Evolutionary conservation across 2,797 vertebrate species (phyloP).

Genomic region (Oophaga sylvatica): DNA sequence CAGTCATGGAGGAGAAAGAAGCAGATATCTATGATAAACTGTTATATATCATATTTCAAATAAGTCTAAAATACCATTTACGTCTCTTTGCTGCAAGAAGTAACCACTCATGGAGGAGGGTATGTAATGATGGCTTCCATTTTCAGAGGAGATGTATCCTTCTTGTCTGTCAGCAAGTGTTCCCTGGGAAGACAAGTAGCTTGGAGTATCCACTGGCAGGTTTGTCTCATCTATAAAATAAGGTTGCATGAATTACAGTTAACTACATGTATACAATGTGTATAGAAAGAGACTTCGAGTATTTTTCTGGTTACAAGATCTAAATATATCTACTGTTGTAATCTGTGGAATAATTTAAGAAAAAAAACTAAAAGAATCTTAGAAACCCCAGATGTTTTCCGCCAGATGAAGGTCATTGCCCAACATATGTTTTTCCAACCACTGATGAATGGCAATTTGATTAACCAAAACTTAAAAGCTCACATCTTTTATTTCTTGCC

Average conservation of each 20-base stretch:
- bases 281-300: neutral
- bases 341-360: neutral
- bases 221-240: slow-evolving; percentile 89
- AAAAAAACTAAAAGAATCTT: neutral
- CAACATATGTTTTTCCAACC: slow-evolving; percentile 36
- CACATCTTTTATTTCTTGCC: slow-evolving; percentile 30
- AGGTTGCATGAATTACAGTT: neutral
- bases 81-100: slow-evolving; percentile 87
- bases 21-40: too few relatives aligned
- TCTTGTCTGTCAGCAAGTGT: slow-evolving; percentile 93
- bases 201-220: slow-evolving; percentile 93
- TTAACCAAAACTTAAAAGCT: slow-evolving; percentile 40
- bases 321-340: slow-evolving; percentile 9
- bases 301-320: neutral
- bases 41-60: too few relatives aligned
- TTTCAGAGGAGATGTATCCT: slow-evolving; percentile 89
- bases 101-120: slow-evolving; percentile 83
- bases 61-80: slow-evolving; percentile 70
- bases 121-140: slow-evolving; percentile 88
- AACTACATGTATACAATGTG: neutral
- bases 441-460: slow-evolving; percentile 9
- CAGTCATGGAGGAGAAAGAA: too few relatives aligned
- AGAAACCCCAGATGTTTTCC: slow-evolving; percentile 6
- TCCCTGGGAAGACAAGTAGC: slow-evolving; percentile 94
- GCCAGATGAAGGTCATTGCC: slow-evolving; percentile 1